Percentiles rank a stretch among this genome's conserved stretches.
Conservation (phyloP, 2,797 vertebrate genomes). For the Pygocentrus nattereri region DNA sequence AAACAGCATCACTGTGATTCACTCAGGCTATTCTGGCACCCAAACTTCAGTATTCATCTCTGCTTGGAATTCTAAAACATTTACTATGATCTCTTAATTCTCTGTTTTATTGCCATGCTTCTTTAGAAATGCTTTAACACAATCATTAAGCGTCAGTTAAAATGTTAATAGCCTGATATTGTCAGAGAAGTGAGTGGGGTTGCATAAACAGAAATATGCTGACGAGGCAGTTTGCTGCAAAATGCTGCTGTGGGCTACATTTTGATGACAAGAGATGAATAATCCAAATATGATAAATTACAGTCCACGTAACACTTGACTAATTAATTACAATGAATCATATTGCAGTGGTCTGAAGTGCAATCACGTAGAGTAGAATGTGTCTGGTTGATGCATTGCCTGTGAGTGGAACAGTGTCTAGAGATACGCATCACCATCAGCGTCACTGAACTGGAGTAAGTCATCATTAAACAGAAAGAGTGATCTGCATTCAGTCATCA, state of each 20-base stretch:
- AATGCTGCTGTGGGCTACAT: conserved; percentile 66
- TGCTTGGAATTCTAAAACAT: too few species aligned
- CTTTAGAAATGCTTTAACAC: conserved; percentile 5
- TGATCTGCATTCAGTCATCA: conserved; percentile 15
- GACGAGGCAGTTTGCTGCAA: conserved; percentile 66
- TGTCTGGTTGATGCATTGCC: conserved; percentile 78
- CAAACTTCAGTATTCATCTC: too few species aligned
- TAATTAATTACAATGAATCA: conserved; percentile 84
- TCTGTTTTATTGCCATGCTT: conserved; percentile 5
- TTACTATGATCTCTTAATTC: neutral
- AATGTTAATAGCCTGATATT: conserved; percentile 69
- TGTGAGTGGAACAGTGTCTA: conserved; percentile 67
- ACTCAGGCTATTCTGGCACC: too few species aligned
- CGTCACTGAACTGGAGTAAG: conserved; percentile 54
- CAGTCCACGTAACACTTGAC: conserved; percentile 69
- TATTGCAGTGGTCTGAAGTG: conserved; percentile 75
- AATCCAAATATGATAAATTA: conserved; percentile 82
- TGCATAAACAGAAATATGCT: conserved; percentile 70
- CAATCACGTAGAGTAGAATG: conserved; percentile 72
- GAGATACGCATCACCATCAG: conserved; percentile 70
- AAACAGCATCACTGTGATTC: too few species aligned
- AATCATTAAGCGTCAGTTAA: conserved; percentile 47
- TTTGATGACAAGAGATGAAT: conserved; percentile 78
- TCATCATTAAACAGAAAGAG: conserved; percentile 29
- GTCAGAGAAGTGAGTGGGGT: conserved; percentile 62